A percentile compares a stretch with the other conserved stretches of the same genome.
Evolutionary conservation across 2,888 invertebrate genomes (phyloP).

Genomic region (Podabrus alpinus): DNA sequence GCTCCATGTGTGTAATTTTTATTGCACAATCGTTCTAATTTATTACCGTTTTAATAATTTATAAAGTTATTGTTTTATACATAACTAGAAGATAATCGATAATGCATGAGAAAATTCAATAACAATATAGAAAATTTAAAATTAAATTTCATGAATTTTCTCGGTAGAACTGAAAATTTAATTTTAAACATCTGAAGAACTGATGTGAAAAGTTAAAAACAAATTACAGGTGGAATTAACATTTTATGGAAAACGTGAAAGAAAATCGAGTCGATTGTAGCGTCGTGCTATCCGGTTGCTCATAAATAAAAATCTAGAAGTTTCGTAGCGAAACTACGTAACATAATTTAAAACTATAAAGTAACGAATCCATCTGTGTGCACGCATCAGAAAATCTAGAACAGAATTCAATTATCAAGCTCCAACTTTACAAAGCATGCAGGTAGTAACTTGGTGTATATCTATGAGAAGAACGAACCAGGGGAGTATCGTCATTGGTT

Average conservation of each 20-base stretch:
- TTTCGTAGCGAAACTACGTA: not conserved
- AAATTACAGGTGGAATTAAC: not conserved
- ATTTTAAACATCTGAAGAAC: not conserved
- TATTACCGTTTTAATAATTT: not conserved
- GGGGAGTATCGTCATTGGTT: conserved; percentile 40
- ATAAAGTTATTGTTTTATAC: not conserved
- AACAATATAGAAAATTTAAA: too few relatives aligned
- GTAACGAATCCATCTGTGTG: conserved; percentile 1
- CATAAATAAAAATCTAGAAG: not conserved
- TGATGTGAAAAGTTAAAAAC: not conserved
- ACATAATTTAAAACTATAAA: conserved; percentile 4
- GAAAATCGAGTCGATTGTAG: not conserved
- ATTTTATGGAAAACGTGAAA: not conserved
- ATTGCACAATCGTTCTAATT: not conserved
- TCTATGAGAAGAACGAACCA: conserved; percentile 24
- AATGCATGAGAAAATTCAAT: not conserved
- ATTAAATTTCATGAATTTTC: too few relatives aligned
- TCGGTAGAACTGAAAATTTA: too few relatives aligned
- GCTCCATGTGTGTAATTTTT: not conserved
- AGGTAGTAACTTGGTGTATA: conserved; percentile 25
- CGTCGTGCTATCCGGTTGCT: not conserved
- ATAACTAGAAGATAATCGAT: not conserved
- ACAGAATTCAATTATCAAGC: conserved; percentile 28
- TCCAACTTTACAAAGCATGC: conserved; percentile 30
- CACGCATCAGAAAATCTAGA: conserved; percentile 25